phyloP scores from a whole-genome alignment of 2,888 invertebrate genomes.

The Nomada ruficornis region DNA sequence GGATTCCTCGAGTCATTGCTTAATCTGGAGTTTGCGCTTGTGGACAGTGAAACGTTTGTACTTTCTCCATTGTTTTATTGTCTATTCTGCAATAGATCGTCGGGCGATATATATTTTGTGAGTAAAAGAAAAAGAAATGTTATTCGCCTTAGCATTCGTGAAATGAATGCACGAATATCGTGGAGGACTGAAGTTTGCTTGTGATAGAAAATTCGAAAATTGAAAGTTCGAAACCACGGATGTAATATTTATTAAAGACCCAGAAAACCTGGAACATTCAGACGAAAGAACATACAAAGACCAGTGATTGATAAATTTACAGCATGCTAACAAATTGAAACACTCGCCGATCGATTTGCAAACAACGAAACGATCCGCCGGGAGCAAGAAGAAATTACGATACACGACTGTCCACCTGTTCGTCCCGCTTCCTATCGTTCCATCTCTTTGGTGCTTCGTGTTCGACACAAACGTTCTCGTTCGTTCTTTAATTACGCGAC shows the following conservation, averaged over 20 bases:
- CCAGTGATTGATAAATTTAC: too few relatives aligned
- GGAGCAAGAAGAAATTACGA: neutral
- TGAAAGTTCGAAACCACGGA: too few relatives aligned
- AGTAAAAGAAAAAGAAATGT: too few relatives aligned
- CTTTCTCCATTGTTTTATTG: neutral
- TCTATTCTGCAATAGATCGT: neutral
- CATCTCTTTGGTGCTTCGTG: neutral
- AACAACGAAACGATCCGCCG: too few relatives aligned
- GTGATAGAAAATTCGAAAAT: too few relatives aligned
- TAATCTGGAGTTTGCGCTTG: neutral
- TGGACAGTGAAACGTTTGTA: neutral
- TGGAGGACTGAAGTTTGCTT: too few relatives aligned
- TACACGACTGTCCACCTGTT: constrained; percentile 9
- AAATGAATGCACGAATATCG: too few relatives aligned
- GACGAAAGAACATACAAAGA: too few relatives aligned
- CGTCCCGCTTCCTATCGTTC: neutral
- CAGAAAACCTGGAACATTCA: too few relatives aligned
- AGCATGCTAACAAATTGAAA: neutral
- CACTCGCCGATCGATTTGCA: neutral
- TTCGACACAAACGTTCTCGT: neutral
- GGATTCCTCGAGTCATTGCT: neutral
- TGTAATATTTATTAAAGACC: too few relatives aligned
- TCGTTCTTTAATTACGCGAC: constrained; percentile 70
- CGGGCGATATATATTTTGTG: too few relatives aligned
- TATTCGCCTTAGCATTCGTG: too few relatives aligned